phyloP scores from a whole-genome alignment of 2,888 invertebrate species.

The Stictocephala bisonia region DNA sequence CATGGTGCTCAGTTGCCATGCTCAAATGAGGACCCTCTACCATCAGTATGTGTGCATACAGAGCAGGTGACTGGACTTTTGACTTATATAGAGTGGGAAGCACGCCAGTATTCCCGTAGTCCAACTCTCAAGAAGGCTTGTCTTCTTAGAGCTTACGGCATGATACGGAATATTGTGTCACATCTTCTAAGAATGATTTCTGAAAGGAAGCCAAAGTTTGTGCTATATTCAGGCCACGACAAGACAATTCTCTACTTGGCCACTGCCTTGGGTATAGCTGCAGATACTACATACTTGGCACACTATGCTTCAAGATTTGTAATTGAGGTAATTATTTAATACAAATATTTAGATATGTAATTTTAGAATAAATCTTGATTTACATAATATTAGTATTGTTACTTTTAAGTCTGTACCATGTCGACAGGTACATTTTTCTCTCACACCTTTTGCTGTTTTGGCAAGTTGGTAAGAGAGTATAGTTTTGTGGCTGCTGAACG shows the following conservation, averaged over 20 bases:
- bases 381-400: no score
- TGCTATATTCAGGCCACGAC: constrained; percentile 92
- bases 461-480: no score
- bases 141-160: constrained; percentile 81
- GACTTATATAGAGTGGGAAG: constrained; percentile 85
- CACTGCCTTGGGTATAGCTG: constrained; percentile 79
- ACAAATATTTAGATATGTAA: neutral
- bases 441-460: no score
- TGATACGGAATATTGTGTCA: constrained; percentile 83
- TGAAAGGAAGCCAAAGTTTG: constrained; percentile 78
- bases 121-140: constrained; percentile 74
- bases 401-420: no score
- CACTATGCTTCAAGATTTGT: constrained; percentile 89
- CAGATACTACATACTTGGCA: constrained; percentile 72
- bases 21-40: constrained; percentile 48
- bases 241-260: constrained; percentile 88
- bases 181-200: constrained; percentile 86
- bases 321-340: constrained; percentile 75
- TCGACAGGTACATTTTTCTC: no score
- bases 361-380: no score
- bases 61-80: constrained; percentile 83
- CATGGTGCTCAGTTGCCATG: constrained; percentile 87
- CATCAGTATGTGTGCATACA: constrained; percentile 71
- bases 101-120: constrained; percentile 73
- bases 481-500: no score